Evolutionary conservation across 2,888 invertebrate genomes (phyloP).

Genomic region (Drosophila paramelanica): DNA sequence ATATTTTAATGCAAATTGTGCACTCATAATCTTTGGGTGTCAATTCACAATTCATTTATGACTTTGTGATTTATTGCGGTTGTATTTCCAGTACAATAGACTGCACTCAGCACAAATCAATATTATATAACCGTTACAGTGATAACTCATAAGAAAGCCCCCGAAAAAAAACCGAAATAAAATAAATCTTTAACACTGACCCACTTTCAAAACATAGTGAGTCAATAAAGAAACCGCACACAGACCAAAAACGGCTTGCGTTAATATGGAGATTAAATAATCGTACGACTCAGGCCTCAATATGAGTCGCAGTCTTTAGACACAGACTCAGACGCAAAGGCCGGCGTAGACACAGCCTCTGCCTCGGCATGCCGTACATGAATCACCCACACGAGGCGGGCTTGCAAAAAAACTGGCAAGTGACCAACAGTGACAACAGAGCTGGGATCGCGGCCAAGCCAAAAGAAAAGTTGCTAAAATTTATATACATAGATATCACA

Average conservation of each 20-base stretch:
- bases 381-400: conserved; percentile 55
- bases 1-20: conserved; percentile 34
- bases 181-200: conserved; percentile 75
- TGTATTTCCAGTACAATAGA: conserved; percentile 44
- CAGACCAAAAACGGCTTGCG: conserved; percentile 61
- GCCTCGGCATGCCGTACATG: conserved; percentile 27
- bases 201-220: conserved; percentile 69
- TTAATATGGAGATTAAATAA: conserved; percentile 78
- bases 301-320: conserved; percentile 37
- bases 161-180: conserved; percentile 28
- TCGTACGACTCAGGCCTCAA: conserved; percentile 47
- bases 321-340: conserved; percentile 17
- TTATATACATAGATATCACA: conserved; percentile 64
- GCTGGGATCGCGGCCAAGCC: conserved; percentile 38
- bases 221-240: conserved; percentile 76
- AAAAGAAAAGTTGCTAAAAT: conserved; percentile 66
- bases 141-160: conserved; percentile 71
- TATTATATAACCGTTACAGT: conserved; percentile 67
- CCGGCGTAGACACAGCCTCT: conserved; percentile 13
- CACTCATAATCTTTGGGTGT: conserved; percentile 42
- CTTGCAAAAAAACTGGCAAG: conserved; percentile 56
- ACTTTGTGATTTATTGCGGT: conserved; percentile 54
- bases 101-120: conserved; percentile 48
- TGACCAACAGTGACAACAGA: conserved; percentile 49
- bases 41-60: conserved; percentile 32